Base-by-base conservation (phyloP, 2,113 vertebrate species). In the Phalacrocorax aristotelis region DNA sequence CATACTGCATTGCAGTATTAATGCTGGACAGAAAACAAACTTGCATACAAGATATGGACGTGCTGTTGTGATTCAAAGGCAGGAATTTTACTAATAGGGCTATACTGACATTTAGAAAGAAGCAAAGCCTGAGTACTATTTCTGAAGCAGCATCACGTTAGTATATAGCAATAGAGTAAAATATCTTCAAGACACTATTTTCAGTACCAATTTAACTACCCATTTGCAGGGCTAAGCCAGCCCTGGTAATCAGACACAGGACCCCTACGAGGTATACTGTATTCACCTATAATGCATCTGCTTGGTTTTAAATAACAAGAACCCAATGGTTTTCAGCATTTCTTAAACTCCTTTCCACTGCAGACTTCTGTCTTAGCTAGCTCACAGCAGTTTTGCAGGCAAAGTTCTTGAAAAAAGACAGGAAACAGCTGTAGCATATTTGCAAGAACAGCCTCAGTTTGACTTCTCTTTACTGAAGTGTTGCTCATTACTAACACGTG, bases 21-120 rank as follows among this genome's bases (percentile, higher is more conserved):
- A 76, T 16, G 12, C 10, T 26, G 83, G 83, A 83, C 83, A 94
- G 66, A 80, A 88, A 93, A 92, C 95, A 96, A 97, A 97, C 86
- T 91, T 65, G 87, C 87, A 79, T 44, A 36, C 52, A 82, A 52
- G 51, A 88, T 15, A 21, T 61, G 70, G 80, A 78, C 42, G 4
- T 2, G 12, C 15, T 42, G 68, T 27, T 92, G 81, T 10, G 27
- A 79, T 42, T 26, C 51, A 80, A 90, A 91, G 36, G 57, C 42
- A 87, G 52, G 49, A 84, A 83, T 84, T 30, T 40, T 66, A 84
- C 60, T 82, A 82, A 23, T 12, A 72, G 64, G 51, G n/a, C 57
- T 60, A 74, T 11, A 6, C 22, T 87, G 89, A 92, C 48, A 64
- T 62, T 57, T 52, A 66, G 36, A 86, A 87, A 87, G 36, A 57